Evolutionary conservation across 2,888 invertebrate species (phyloP), one percentile per base, ranked within the genome.

Genomic region (Eristalinus aeneus): DNA sequence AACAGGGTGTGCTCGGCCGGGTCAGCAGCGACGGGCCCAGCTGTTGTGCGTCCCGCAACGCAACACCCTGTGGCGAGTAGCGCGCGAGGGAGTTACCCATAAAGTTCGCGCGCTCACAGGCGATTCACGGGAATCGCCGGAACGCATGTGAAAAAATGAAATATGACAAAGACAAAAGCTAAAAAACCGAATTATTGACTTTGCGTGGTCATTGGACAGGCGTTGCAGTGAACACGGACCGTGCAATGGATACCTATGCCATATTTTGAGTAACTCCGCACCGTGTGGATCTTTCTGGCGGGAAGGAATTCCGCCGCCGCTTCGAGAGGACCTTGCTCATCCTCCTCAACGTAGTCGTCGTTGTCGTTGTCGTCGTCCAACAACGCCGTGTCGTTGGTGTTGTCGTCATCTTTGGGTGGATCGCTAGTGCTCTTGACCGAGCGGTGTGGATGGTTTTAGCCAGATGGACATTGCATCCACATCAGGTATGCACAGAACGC

Each of bases 121-220:
- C 83, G 83, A 87, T 88, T 87, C 88, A 71, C 80, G 68, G 80
- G 83, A 87, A 88, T 88, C 77, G 77, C 77, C 54, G 82, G 71
- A 88, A 87, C 80, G 88, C 87, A 88, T 87, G 88, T 83, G 88
- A 85, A 88, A 88, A 88, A 88, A 88, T 88, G 88, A 88, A 84
- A 88, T 88, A 88, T 88, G 78, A 82, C 82, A 81, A 86, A 88
- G 82, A 87, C 75, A 87, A 88, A 86, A 79, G 72, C 76, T 77
- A 80, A 76, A 87, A 75, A 88, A 76, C 76, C 85, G 67, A 88
- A 88, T 82, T 87, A 88, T 80, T 86, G 86, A 78, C 86, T 86
- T 86, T 86, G 88, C 88, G 83, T 87, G 88, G 88, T 81, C 80
- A 87, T 87, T 87, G 77, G 87, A 87, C 83, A 88, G 87, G 88